Evolutionary conservation across 2,888 invertebrate genomes (phyloP).

Genomic region (Macrophya alboannulata): DNA sequence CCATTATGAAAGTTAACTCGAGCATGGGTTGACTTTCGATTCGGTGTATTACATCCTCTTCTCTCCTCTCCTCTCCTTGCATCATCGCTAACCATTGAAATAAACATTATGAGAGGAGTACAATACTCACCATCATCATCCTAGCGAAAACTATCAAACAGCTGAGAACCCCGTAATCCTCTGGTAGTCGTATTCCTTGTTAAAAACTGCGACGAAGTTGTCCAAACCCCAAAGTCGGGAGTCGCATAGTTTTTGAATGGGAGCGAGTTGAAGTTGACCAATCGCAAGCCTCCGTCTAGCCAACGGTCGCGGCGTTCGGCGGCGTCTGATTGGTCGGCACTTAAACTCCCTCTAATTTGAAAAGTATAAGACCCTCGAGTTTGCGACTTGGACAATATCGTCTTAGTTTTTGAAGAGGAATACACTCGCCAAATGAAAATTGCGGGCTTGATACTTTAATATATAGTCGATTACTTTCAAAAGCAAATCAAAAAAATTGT

Average conservation of each 20-base stretch:
- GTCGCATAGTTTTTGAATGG: neutral
- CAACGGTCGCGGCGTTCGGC: neutral
- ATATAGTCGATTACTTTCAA: neutral
- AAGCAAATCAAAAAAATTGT: neutral
- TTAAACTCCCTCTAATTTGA: neutral
- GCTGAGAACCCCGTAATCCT: neutral
- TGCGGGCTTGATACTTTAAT: neutral
- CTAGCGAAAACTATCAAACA: neutral
- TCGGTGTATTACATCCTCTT: constrained; percentile 57
- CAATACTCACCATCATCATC: neutral
- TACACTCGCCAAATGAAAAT: neutral
- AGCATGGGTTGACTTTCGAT: constrained; percentile 71
- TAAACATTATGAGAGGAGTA: neutral
- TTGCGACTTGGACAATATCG: neutral
- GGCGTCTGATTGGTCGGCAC: neutral
- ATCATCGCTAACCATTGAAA: neutral
- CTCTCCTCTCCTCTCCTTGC: neutral
- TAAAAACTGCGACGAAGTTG: neutral
- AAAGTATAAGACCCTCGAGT: neutral
- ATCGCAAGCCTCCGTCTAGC: neutral
- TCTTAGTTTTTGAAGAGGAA: neutral
- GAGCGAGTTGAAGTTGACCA: constrained; percentile 23
- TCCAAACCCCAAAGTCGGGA: neutral
- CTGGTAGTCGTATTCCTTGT: neutral
- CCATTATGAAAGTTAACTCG: constrained; percentile 70